These are phyloP conservation scores for Lagocephalus sceleratus DNA, from an alignment of 2,797 vertebrate genomes.

Conservation along the genomic window DNA sequence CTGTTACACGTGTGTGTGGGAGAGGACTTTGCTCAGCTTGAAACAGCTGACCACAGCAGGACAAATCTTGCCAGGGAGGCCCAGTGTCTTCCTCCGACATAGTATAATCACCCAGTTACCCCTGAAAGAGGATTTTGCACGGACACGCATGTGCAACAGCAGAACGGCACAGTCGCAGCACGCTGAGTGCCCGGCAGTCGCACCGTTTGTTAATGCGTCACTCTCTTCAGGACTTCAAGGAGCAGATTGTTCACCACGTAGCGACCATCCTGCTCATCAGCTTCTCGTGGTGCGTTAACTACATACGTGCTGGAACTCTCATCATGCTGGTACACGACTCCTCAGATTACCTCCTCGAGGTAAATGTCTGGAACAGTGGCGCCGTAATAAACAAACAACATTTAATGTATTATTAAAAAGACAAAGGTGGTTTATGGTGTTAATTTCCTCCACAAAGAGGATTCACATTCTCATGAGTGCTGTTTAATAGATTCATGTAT, in stretches of 20 bases:
- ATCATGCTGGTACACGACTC: slow-evolving; percentile 94
- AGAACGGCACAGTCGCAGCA: neutral
- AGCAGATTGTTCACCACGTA: slow-evolving; percentile 93
- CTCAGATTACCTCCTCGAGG: slow-evolving; percentile 93
- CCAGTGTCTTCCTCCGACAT: slow-evolving; percentile 32
- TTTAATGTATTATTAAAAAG: neutral
- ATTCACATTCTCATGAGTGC: neutral
- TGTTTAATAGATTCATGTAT: neutral
- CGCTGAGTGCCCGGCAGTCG: neutral
- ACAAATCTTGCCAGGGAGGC: slow-evolving; percentile 33
- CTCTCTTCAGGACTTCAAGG: slow-evolving; percentile 86
- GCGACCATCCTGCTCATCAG: slow-evolving; percentile 94
- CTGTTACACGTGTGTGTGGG: slow-evolving; percentile 47
- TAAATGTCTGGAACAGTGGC: slow-evolving; percentile 40
- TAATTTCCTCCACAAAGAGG: neutral
- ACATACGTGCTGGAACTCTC: slow-evolving; percentile 89
- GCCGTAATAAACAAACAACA: neutral
- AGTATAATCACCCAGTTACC: slow-evolving; percentile 21
- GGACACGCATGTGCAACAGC: neutral
- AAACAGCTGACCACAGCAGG: slow-evolving; percentile 42
- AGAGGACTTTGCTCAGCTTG: slow-evolving; percentile 51
- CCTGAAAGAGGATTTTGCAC: slow-evolving; percentile 34
- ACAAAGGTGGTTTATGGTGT: neutral
- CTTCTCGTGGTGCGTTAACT: slow-evolving; percentile 97
- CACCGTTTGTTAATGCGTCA: neutral